These are phyloP conservation scores for Lingula anatina DNA, from an alignment of 2,888 invertebrate genomes.

Conservation along the genomic window DNA sequence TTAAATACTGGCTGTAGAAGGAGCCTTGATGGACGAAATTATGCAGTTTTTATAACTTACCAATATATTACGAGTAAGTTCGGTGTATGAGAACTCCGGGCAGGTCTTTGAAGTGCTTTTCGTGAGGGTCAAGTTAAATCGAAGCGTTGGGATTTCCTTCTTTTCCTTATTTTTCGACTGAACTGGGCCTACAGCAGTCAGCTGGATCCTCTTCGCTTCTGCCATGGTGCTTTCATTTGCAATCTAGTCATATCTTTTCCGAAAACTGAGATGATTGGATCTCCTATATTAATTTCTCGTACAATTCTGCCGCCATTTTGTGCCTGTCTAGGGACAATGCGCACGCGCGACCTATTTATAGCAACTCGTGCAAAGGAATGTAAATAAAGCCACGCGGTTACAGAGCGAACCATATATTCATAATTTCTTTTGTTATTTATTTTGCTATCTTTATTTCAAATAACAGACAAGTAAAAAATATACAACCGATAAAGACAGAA, in stretches of 20 bases:
- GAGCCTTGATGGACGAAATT: too few species aligned
- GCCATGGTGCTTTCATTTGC: conserved; percentile 56
- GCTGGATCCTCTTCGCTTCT: conserved; percentile 69
- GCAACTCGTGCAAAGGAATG: too few species aligned
- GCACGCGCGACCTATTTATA: too few species aligned
- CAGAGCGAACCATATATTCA: too few species aligned
- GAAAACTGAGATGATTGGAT: conserved; percentile 19
- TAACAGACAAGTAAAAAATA: too few species aligned
- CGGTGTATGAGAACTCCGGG: conserved; percentile 89
- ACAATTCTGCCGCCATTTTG: conserved; percentile 46
- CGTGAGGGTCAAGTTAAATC: conserved; percentile 75
- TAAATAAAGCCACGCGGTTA: too few species aligned
- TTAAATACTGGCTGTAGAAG: too few species aligned
- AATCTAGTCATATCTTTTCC: conserved; percentile 22
- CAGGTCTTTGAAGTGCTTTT: conserved; percentile 86
- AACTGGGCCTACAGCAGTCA: conserved; percentile 64
- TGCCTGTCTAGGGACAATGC: conserved; percentile 18
- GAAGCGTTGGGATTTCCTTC: conserved; percentile 66
- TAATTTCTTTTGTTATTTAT: too few species aligned
- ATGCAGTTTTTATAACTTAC: conserved; percentile 35
- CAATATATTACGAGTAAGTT: conserved; percentile 59
- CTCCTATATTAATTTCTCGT: conserved; percentile 17
- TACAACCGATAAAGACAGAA: too few species aligned
- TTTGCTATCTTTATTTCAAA: too few species aligned
- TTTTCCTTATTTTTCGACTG: conserved; percentile 57